phyloP scores from a whole-genome alignment of 2,888 invertebrate genomes.

The Phyllotreta striolata region DNA sequence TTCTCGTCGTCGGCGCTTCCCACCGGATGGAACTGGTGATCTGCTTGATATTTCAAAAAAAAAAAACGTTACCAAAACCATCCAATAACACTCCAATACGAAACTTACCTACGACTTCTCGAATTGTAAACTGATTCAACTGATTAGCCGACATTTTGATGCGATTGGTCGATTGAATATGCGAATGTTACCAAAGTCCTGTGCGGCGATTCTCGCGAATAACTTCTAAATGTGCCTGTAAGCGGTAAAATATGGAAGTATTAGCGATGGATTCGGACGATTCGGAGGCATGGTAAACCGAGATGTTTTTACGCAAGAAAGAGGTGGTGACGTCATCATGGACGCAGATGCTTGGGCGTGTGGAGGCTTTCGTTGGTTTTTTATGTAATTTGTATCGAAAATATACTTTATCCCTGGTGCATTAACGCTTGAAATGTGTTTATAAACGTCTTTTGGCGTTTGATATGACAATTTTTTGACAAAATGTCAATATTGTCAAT shows the following conservation, averaged over 20 bases:
- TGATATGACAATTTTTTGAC: conserved; percentile 43
- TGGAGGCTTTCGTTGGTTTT: conserved; percentile 26
- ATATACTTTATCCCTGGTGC: conserved; percentile 11
- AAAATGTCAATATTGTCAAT: conserved; percentile 44
- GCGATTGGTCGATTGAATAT: no score
- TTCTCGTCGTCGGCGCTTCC: conserved; percentile 54
- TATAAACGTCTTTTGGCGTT: conserved; percentile 41
- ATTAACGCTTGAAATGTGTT: conserved; percentile 35
- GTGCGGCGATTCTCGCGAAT: neutral
- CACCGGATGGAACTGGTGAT: conserved; percentile 49
- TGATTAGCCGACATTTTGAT: conserved; percentile 35
- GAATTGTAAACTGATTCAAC: conserved; percentile 37
- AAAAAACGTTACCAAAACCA: neutral
- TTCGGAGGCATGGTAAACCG: conserved; percentile 8
- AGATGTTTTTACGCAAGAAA: conserved; percentile 33
- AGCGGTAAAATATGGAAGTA: conserved; percentile 18
- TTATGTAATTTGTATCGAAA: conserved; percentile 25
- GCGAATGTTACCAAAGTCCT: no score
- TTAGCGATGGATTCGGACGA: neutral
- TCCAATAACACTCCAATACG: no score
- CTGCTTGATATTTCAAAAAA: conserved; percentile 20
- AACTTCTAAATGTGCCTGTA: conserved; percentile 13
- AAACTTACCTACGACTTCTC: conserved; percentile 39
- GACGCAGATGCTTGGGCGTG: conserved; percentile 37
- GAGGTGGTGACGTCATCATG: conserved; percentile 40